These are phyloP conservation scores for Odiellus spinosus DNA, from an alignment of 2,888 invertebrate species.

Conservation along the genomic window DNA sequence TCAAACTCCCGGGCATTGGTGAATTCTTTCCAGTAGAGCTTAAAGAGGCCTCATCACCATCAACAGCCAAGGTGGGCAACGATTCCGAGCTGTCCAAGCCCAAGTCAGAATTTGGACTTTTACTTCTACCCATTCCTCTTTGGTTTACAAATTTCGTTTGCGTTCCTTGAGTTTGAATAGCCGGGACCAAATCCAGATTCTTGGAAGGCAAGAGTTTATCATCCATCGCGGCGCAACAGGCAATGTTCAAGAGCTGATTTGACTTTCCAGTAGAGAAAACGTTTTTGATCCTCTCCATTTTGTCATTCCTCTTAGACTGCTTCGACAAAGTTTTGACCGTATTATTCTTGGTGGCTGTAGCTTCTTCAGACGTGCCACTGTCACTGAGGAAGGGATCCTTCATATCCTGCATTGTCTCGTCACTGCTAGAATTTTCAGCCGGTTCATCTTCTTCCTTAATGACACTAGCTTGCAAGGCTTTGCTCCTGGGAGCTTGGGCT, in stretches of 20 bases:
- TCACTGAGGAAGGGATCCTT: conserved; percentile 15
- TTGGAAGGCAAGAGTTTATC: not conserved
- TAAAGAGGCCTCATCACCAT: not conserved
- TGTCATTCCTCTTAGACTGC: not conserved
- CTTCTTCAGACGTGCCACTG: conserved; percentile 11
- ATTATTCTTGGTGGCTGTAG: conserved; percentile 12
- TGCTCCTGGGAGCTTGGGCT: conserved; percentile 11
- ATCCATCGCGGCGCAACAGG: conserved; percentile 2
- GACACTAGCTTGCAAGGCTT: conserved; percentile 15
- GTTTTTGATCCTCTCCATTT: conserved; percentile 15
- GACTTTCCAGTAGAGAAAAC: conserved; percentile 15
- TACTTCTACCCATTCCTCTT: conserved; percentile 7
- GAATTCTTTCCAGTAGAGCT: conserved; percentile 16
- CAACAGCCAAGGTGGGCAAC: conserved; percentile 18
- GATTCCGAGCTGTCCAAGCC: conserved; percentile 6
- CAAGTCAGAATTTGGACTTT: conserved; percentile 10
- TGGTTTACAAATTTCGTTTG: conserved; percentile 19
- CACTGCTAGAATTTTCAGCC: conserved; percentile 16
- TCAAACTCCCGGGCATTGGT: conserved; percentile 9
- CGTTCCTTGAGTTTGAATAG: conserved; percentile 16
- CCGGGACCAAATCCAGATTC: conserved; percentile 6
- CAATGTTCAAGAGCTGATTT: conserved; percentile 3
- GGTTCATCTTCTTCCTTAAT: conserved; percentile 20
- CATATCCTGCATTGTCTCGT: conserved; percentile 17
- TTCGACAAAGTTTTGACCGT: not conserved